Base-by-base conservation (phyloP, 1,140 invertebrate species). In the Caenorhabditis remanei region DNA sequence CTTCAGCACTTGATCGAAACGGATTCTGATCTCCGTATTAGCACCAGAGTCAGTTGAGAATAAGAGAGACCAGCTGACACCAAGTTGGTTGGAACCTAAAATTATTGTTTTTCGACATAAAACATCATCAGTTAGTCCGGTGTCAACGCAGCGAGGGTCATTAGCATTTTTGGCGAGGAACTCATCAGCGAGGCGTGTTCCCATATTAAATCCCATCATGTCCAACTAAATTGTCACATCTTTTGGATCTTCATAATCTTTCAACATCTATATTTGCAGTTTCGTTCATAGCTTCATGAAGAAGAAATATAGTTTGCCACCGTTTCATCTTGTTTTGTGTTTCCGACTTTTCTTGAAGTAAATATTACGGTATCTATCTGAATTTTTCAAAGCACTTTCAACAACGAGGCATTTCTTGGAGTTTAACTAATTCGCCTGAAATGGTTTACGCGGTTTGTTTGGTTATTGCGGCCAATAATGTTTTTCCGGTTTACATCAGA, bases 161-260 rank as follows among this genome's bases (percentile, higher is more conserved):
- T 96, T 95, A 7, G 97, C 90, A 75, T 91, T 98, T 90, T 97
- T 95, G 0, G 98, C 97, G 21, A 99, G 94, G 91, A 98, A 99
- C 93, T 99, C 98, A 94, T 99, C 98, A 89, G 99, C 98, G 13
- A 99, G 93, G 56, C 98, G 94, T 67, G 99, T 95, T 48, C 98
- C 98, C 95, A 99, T 99, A 92, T 99, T 99, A 91, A 99, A 99
- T 40, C 91, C 92, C 93, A 94, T 94, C 93, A 94, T 94, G 83
- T 94, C 94, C n/a, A 94, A 90, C 87, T 94, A 93, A 87, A 93
- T 93, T 89, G 94, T 94, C 14, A 94, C 94, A 94, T 99, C 98
- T 75, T 99, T 98, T 40, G 96, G 95, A 94, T 97, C 98, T 93
- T 99, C 98, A 92, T 96, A 96, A 94, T 99, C 98, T 93, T 98